These are phyloP conservation scores for Lasius fuliginosus DNA, from an alignment of 2,888 invertebrate genomes.

Conservation along the genomic window DNA sequence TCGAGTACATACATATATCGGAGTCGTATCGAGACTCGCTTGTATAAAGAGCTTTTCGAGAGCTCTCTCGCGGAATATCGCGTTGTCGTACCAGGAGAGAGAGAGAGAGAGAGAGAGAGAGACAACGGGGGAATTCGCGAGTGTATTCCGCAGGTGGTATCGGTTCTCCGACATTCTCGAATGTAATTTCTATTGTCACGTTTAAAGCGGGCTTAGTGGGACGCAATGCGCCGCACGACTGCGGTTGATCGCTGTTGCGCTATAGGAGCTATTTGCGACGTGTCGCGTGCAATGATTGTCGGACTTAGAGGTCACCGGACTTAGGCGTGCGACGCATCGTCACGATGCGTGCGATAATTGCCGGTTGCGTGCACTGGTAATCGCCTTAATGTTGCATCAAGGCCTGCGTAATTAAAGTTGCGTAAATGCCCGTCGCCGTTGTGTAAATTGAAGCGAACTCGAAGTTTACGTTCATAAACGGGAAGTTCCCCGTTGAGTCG, in stretches of 20 bases:
- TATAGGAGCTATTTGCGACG: conserved; percentile 10
- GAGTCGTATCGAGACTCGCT: not conserved
- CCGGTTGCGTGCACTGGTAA: not conserved
- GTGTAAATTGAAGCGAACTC: not conserved
- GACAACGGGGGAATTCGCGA: not conserved
- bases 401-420: conserved; percentile 2
- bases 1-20: not conserved
- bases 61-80: not conserved
- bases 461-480: conserved; percentile 8
- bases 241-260: not conserved
- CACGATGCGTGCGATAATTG: conserved; percentile 13
- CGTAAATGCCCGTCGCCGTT: not conserved
- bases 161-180: not conserved
- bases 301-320: not conserved
- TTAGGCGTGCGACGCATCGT: not conserved
- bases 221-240: not conserved
- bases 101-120: not conserved
- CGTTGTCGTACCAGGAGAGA: not conserved
- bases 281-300: conserved; percentile 1
- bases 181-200: conserved; percentile 27
- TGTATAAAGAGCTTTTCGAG: conserved; percentile 2
- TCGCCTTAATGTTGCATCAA: conserved; percentile 3
- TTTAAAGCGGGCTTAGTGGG: not conserved
- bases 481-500: conserved; percentile 5
- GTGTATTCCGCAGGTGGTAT: not conserved